phyloP scores from a whole-genome alignment of 1,140 invertebrate genomes.

The Phocides pigmalion region DNA sequence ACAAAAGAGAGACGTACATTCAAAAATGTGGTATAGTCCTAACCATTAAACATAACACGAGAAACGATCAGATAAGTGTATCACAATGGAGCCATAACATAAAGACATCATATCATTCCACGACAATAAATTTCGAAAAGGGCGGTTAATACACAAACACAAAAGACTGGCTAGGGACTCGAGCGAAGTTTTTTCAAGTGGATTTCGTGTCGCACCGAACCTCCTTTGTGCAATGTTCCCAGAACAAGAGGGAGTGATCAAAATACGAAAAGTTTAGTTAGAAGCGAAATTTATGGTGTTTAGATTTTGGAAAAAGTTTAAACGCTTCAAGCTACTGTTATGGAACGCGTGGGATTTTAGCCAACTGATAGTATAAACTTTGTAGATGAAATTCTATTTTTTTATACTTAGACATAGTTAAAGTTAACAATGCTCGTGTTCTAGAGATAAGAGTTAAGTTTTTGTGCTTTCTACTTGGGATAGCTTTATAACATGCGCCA shows the following conservation, averaged over 20 bases:
- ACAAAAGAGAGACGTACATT: conserved; percentile 42
- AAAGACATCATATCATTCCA: conserved; percentile 81
- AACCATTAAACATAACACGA: conserved; percentile 69
- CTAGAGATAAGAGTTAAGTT: conserved; percentile 12
- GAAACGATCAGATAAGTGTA: conserved; percentile 76
- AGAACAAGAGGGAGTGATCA: conserved; percentile 79
- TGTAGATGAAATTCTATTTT: conserved; percentile 6
- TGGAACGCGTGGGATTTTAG: conserved; percentile 9
- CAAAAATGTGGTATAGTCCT: conserved; percentile 47
- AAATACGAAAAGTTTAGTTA: conserved; percentile 54
- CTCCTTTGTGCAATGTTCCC: conserved; percentile 62
- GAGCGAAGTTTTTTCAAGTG: conserved; percentile 64
- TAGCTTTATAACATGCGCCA: conserved; percentile 17
- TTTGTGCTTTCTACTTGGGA: conserved; percentile 30
- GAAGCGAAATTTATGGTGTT: conserved; percentile 34
- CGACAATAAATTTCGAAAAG: conserved; percentile 76
- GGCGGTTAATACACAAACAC: conserved; percentile 71
- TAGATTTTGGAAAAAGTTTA: conserved; percentile 31
- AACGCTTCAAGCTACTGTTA: conserved; percentile 18
- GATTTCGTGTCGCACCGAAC: conserved; percentile 54
- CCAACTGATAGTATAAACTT: conserved; percentile 14
- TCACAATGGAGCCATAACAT: conserved; percentile 73
- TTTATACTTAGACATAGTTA: not conserved
- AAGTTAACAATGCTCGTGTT: conserved; percentile 1
- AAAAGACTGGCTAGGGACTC: conserved; percentile 64